Conservation (phyloP, 37 sponge, comb jelly and placozoan genomes). For the Aphrocallistes beatrix region DNA sequence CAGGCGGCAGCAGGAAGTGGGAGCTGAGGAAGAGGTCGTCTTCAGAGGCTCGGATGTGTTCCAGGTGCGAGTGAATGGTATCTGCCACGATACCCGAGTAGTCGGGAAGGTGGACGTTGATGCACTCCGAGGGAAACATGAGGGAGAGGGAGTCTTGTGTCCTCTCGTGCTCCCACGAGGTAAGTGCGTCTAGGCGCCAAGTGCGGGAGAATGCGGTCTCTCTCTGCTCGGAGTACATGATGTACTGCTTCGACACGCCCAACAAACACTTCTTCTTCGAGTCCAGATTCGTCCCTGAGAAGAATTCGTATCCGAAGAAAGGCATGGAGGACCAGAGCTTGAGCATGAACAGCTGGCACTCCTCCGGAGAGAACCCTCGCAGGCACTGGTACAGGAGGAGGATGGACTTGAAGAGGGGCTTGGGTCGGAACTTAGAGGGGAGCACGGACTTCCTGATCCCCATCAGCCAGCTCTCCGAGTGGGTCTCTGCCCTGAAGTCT, state of each 20-base stretch:
- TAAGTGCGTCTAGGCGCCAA: background rate
- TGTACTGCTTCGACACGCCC: slow-evolving; percentile 53
- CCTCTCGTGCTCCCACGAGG: slow-evolving; percentile 1
- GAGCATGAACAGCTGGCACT: slow-evolving; percentile 21
- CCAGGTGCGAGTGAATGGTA: slow-evolving; percentile 45
- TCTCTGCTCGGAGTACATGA: background rate
- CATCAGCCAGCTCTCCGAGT: background rate
- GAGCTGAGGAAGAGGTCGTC: background rate
- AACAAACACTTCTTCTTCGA: slow-evolving; percentile 64
- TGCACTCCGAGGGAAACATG: slow-evolving; percentile 14
- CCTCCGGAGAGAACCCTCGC: background rate
- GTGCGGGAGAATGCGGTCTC: background rate
- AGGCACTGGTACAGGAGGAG: background rate
- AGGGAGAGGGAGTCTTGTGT: background rate
- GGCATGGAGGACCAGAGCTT: slow-evolving; percentile 69
- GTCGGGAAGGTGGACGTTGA: slow-evolving; percentile 44
- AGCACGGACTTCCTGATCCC: background rate
- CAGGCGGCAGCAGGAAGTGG: background rate
- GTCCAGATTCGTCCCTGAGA: slow-evolving; percentile 51
- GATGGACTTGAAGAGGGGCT: background rate
- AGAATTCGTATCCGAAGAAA: slow-evolving; percentile 69
- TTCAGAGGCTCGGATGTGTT: background rate
- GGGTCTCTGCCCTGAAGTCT: slow-evolving; percentile 31
- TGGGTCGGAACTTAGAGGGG: background rate
- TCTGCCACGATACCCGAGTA: slow-evolving; percentile 64